Percentiles rank a stretch among this genome's conserved stretches.
These are phyloP conservation scores for Lordiphosa andalusiaca DNA, from an alignment of 2,888 invertebrate species.

Conservation along the genomic window DNA sequence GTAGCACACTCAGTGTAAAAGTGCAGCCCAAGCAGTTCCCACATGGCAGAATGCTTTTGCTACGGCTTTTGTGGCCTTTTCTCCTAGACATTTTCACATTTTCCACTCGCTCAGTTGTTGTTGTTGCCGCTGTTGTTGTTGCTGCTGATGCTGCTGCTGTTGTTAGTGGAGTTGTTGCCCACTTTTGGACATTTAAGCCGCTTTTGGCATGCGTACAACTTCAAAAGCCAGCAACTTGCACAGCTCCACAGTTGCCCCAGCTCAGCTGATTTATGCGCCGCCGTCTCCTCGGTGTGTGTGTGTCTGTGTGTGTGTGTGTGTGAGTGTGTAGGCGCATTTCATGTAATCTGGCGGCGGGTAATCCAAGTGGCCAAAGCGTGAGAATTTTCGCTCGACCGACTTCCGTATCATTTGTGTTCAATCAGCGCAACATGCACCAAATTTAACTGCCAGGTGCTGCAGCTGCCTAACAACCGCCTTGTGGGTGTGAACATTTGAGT, in stretches of 20 bases:
- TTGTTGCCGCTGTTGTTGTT: no score
- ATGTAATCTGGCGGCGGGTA: slow-evolving; percentile 69
- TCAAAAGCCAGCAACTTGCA: slow-evolving; percentile 41
- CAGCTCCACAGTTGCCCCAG: slow-evolving; percentile 17
- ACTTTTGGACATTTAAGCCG: slow-evolving; percentile 76
- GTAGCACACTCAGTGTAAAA: not conserved
- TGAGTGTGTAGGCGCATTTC: slow-evolving; percentile 70
- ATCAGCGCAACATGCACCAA: slow-evolving; percentile 72
- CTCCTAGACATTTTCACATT: slow-evolving; percentile 72
- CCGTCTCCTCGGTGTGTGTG: slow-evolving; percentile 21
- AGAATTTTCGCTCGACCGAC: slow-evolving; percentile 73
- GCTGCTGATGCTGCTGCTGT: slow-evolving; percentile 27
- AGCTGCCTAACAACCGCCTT: slow-evolving; percentile 24
- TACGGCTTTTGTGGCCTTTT: slow-evolving; percentile 52
- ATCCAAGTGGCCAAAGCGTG: slow-evolving; percentile 73
- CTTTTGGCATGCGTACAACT: slow-evolving; percentile 75
- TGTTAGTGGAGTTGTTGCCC: slow-evolving; percentile 59
- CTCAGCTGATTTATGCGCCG: slow-evolving; percentile 72
- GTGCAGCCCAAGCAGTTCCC: slow-evolving; percentile 26
- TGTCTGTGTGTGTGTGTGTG: slow-evolving; percentile 47
- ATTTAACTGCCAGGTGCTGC: slow-evolving; percentile 68
- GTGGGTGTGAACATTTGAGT: slow-evolving; percentile 39
- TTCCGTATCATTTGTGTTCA: slow-evolving; percentile 72
- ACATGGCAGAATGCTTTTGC: slow-evolving; percentile 25
- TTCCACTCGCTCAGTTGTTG: slow-evolving; percentile 49